Percentiles rank a stretch among this genome's conserved stretches.
phyloP scores from a whole-genome alignment of 2,888 invertebrate genomes.

The Dicranocentrus wangi region DNA sequence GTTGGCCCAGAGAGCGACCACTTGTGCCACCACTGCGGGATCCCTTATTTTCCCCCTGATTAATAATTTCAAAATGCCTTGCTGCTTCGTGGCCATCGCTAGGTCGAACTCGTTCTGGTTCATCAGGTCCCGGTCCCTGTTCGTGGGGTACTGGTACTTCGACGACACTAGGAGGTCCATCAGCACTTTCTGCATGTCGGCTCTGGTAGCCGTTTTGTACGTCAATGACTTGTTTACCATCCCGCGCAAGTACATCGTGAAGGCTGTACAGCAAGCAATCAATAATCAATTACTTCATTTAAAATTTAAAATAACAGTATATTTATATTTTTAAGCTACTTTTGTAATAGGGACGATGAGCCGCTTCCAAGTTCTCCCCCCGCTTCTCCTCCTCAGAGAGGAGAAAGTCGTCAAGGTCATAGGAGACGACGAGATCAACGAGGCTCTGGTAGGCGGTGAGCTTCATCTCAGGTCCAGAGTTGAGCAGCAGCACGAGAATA shows the following conservation, averaged over 20 bases:
- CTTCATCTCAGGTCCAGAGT: not conserved
- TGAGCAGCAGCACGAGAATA: not conserved
- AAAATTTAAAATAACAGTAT: not conserved
- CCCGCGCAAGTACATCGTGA: not conserved
- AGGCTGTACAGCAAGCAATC: slow-evolving; percentile 7
- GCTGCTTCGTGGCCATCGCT: not conserved
- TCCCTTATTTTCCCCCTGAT: not conserved
- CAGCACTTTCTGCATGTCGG: not conserved
- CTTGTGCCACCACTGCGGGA: not conserved
- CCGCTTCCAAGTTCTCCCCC: no score
- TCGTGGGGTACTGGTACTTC: no score
- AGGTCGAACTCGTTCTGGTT: not conserved
- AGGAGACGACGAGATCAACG: not conserved
- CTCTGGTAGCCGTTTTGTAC: not conserved
- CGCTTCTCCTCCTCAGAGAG: not conserved
- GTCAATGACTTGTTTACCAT: not conserved
- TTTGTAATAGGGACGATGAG: not conserved
- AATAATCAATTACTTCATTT: not conserved
- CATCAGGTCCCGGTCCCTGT: not conserved
- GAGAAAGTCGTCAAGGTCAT: not conserved
- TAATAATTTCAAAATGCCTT: slow-evolving; percentile 12
- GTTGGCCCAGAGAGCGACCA: slow-evolving; percentile 1
- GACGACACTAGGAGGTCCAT: no score
- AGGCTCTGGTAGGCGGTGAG: not conserved
- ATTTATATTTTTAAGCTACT: not conserved